Percentiles rank a stretch among this genome's conserved stretches.
Evolutionary conservation across 2,888 invertebrate genomes (phyloP).

Genomic region (Phalera bucephala): DNA sequence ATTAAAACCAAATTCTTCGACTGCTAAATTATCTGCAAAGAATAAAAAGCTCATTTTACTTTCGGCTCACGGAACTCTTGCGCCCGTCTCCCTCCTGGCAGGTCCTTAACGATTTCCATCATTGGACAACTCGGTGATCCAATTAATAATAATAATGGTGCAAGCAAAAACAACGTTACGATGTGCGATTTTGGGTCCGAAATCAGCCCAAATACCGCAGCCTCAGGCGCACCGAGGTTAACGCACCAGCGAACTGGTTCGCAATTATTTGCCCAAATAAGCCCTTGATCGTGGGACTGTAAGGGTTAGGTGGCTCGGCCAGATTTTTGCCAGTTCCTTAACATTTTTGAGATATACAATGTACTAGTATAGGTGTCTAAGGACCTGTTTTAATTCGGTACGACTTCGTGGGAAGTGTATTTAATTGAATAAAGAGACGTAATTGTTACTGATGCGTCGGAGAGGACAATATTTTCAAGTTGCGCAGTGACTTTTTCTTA

Average conservation of each 20-base stretch:
- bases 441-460: background rate
- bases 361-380: background rate
- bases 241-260: conserved; percentile 65
- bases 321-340: conserved; percentile 43
- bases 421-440: conserved; percentile 2
- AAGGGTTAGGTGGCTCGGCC: conserved; percentile 39
- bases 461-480: background rate
- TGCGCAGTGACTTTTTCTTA: no score
- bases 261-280: conserved; percentile 71
- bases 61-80: no score
- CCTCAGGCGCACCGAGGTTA: conserved; percentile 53
- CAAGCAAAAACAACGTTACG: conserved; percentile 69
- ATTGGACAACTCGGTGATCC: conserved; percentile 66
- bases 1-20: no score
- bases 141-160: conserved; percentile 78
- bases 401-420: conserved; percentile 1
- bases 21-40: no score
- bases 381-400: conserved; percentile 1
- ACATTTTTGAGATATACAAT: conserved; percentile 36
- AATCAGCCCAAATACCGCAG: conserved; percentile 72
- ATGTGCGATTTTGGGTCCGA: conserved; percentile 73
- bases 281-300: conserved; percentile 49
- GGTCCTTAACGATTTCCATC: conserved; percentile 57
- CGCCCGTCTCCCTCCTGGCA: conserved; percentile 36
- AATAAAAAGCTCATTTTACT: no score